Percentiles rank a stretch among this genome's conserved stretches.
Evolutionary conservation across 2,113 vertebrate species (phyloP).

Genomic region (Toxotes chatareus): DNA sequence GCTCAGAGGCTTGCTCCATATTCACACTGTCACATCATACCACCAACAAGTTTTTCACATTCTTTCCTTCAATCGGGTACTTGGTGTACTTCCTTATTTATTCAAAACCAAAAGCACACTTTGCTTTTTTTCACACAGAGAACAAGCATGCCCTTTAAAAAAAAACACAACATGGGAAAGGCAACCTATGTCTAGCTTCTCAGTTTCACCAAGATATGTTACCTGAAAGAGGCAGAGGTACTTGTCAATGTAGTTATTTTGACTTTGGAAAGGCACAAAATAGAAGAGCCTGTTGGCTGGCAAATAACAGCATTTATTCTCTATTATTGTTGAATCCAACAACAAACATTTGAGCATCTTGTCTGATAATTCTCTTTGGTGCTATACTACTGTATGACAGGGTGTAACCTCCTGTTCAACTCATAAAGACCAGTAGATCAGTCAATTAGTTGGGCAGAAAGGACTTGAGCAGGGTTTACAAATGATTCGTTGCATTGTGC

Average conservation of each 20-base stretch:
- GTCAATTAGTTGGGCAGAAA: constrained; percentile 45
- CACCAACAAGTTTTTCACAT: neutral
- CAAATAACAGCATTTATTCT: neutral
- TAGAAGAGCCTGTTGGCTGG: neutral
- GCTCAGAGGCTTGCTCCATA: neutral
- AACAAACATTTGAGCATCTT: constrained; percentile 3
- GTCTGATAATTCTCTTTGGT: constrained; percentile 19
- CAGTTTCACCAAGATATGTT: neutral
- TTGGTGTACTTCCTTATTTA: neutral
- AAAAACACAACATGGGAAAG: neutral
- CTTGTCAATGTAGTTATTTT: neutral
- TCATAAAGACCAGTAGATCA: constrained; percentile 42
- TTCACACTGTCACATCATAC: constrained; percentile 7
- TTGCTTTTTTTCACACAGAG: neutral
- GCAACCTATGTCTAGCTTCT: neutral
- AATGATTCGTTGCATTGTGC: constrained; percentile 23
- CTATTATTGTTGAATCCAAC: constrained; percentile 20
- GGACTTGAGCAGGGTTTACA: constrained; percentile 37
- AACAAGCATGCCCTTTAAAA: neutral
- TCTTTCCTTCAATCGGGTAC: neutral
- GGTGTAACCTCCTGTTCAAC: constrained; percentile 30
- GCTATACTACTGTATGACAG: constrained; percentile 12
- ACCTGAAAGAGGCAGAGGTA: neutral
- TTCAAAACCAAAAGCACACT: neutral
- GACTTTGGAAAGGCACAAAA: neutral